Percentiles rank a stretch among this genome's conserved stretches.
phyloP scores from a whole-genome alignment of 2,797 vertebrate genomes.

The Microhierax caerulescens region DNA sequence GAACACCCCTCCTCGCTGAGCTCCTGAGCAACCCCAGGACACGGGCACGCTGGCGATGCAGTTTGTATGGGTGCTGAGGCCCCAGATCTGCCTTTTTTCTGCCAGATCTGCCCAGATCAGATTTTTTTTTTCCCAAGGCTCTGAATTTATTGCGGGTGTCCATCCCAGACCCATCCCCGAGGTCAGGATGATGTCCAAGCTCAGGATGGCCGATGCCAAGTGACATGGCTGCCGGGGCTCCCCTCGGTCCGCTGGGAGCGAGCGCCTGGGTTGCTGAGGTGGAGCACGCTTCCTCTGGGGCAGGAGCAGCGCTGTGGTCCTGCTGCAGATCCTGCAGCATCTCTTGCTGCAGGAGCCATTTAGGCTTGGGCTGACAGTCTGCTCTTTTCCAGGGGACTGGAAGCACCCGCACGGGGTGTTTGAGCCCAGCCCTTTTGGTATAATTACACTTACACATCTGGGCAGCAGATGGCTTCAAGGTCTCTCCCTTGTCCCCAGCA shows the following conservation, averaged over 20 bases:
- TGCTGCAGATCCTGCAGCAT: accelerated
- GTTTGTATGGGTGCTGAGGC: accelerated
- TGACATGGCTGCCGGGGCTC: accelerated
- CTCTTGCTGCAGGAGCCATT: neutral
- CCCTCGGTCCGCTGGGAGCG: accelerated
- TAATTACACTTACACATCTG: constrained; percentile 51
- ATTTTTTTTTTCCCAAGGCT: neutral
- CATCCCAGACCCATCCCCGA: neutral
- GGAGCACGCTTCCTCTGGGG: accelerated
- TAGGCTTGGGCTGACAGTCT: neutral
- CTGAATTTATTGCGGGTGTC: accelerated
- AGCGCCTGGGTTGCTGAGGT: accelerated
- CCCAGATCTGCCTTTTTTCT: accelerated
- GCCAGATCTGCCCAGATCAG: no score
- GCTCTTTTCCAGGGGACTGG: neutral
- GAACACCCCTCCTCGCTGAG: accelerated
- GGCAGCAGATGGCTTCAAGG: constrained; percentile 62
- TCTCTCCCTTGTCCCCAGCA: neutral
- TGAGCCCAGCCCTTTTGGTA: neutral
- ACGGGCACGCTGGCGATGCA: accelerated
- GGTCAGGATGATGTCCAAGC: neutral
- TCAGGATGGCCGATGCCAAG: neutral
- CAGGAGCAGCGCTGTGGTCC: neutral
- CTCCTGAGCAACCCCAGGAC: neutral
- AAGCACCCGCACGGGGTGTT: accelerated